Evolutionary conservation across 2,797 vertebrate species (phyloP), one percentile per base, ranked within the genome.

Genomic region (Buceros bicornis): DNA sequence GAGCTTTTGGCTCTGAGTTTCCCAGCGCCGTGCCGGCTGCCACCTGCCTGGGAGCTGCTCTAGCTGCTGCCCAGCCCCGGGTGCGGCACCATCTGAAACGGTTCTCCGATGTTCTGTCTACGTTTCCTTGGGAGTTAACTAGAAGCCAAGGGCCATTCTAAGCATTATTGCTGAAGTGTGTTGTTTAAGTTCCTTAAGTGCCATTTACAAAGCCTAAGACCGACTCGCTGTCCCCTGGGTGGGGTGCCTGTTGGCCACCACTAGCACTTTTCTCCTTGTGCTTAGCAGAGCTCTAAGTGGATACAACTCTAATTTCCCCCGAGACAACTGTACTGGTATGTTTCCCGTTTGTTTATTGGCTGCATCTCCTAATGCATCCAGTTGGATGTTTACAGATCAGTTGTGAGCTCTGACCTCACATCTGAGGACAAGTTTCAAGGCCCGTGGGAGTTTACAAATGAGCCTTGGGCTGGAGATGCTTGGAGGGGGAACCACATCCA

Each of bases 1-100:
- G 40, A 80, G 57, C 43, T 29, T 53, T 53, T 5, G 3, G 21
- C 45, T 73, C 66, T 10, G 67, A 42, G 48, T 13, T n/a, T 45
- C n/a, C 65, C 3, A 1, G 20, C 12, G 42, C 31, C 7, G 1
- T 4, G 8, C 16, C 0, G 0, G 53, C 28, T 64, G 69, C 53
- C 0, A 1, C 6, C 0, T 5, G 48, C 25, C 54, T 78, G 64
- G 48, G 25, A 76, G 29, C 35, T 47, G 84, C 28, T 51, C 22
- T 43, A 35, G 21, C 12, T 35, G 64, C 48, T 43, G 17, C n/a
- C 58, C 65, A 54, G 58, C 22, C 29, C 56, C 65, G 40, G 37
- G 64, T 21, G 16, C 0, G 2, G 51, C 54, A 54, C 66, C 51
- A 7, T 15, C 64, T 26, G 11, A 57, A 62, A n/a, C 0, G 0